phyloP scores from a whole-genome alignment of 2,797 vertebrate species.

The Anniella stebbinsi region DNA sequence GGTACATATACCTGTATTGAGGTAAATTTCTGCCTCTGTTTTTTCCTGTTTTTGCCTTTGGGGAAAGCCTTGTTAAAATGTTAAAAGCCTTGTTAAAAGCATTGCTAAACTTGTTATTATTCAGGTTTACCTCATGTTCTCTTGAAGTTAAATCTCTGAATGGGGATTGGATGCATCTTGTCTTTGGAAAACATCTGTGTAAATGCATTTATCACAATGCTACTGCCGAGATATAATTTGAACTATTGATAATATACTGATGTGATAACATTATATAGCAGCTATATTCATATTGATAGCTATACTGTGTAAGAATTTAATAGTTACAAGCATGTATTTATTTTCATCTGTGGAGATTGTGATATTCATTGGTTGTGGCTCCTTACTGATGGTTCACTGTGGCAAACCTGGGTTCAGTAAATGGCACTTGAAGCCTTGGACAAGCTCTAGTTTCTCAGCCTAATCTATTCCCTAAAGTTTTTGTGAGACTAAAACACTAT shows the following conservation, averaged over 20 bases:
- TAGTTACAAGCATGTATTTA: neutral
- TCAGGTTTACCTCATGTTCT: neutral
- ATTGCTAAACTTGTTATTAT: neutral
- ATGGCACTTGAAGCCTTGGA: no score
- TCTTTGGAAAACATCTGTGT: neutral
- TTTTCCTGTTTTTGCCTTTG: neutral
- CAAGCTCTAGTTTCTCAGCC: no score
- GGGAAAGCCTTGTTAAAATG: neutral
- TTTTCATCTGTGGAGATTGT: no score
- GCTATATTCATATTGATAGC: neutral
- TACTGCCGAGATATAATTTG: neutral
- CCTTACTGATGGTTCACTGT: no score
- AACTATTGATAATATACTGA: neutral
- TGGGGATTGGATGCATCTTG: neutral
- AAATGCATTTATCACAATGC: neutral
- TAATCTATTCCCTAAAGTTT: no score
- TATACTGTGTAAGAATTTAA: neutral
- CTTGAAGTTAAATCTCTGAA: neutral
- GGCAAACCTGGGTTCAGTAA: no score
- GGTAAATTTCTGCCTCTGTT: neutral
- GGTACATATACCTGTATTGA: neutral
- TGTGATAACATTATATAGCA: neutral
- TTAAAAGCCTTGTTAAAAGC: no score
- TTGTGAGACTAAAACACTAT: no score
- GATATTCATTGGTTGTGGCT: neutral